These are phyloP conservation scores for Hypomecis atomaria DNA, from an alignment of 2,888 invertebrate species.

Conservation along the genomic window DNA sequence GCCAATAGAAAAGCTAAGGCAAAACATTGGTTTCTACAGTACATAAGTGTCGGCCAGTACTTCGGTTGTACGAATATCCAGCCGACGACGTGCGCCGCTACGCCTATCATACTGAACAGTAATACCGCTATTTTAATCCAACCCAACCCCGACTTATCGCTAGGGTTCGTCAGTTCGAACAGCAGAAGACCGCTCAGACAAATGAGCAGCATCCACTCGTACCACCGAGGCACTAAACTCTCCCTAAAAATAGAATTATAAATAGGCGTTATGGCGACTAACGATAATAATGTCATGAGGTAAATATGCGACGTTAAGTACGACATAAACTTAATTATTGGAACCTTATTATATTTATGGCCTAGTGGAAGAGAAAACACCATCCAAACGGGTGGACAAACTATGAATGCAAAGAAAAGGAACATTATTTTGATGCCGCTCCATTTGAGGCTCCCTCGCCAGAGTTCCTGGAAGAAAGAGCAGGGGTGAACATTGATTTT, in stretches of 20 bases:
- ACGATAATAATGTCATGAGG: slow-evolving; percentile 95
- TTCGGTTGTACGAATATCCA: slow-evolving; percentile 87
- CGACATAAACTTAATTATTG: slow-evolving; percentile 99
- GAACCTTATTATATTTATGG: slow-evolving; percentile 98
- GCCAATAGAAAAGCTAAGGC: slow-evolving; percentile 97
- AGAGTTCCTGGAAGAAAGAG: slow-evolving; percentile 91
- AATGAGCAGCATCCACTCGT: slow-evolving; percentile 97
- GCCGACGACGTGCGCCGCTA: slow-evolving; percentile 94
- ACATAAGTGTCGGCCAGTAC: slow-evolving; percentile 95
- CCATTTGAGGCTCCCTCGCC: slow-evolving; percentile 99
- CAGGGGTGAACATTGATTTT: slow-evolving; percentile 36
- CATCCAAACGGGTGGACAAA: slow-evolving; percentile 98
- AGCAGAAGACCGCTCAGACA: slow-evolving; percentile 97
- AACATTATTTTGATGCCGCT: slow-evolving; percentile 97
- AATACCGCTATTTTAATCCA: slow-evolving; percentile 96
- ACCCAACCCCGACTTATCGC: slow-evolving; percentile 98
- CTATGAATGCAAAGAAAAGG: slow-evolving; percentile 95
- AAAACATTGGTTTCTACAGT: slow-evolving; percentile 98
- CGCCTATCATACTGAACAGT: slow-evolving; percentile 94
- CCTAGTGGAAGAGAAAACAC: slow-evolving; percentile 97
- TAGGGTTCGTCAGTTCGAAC: slow-evolving; percentile 98
- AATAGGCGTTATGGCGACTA: slow-evolving; percentile 95
- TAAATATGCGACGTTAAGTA: slow-evolving; percentile 99
- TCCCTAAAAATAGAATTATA: slow-evolving; percentile 91
- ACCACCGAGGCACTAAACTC: slow-evolving; percentile 95